A percentile compares a stretch with the other conserved stretches of the same genome.
phyloP scores from a whole-genome alignment of 1,140 invertebrate species.

The Physella acuta region DNA sequence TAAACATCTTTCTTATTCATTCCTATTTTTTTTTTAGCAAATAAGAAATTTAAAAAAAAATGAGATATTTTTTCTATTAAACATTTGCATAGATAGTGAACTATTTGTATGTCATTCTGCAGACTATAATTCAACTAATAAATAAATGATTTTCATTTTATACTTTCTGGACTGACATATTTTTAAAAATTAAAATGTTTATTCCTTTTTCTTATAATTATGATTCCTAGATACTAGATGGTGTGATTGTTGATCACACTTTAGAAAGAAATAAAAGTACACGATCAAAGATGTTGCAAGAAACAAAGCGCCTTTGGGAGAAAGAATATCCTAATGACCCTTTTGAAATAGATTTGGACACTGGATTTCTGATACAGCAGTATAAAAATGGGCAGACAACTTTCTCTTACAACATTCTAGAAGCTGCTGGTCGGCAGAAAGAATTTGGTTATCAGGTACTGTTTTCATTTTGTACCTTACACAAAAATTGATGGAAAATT shows the following conservation, averaged over 20 bases:
- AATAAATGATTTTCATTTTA: neutral
- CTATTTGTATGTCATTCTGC: neutral
- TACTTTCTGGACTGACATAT: neutral
- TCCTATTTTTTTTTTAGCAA: neutral
- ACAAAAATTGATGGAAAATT: too few species aligned
- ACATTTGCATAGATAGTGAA: neutral
- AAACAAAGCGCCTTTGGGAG: slow-evolving; percentile 38
- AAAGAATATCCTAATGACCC: slow-evolving; percentile 38
- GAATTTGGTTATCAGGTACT: slow-evolving; percentile 60
- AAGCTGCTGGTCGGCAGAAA: slow-evolving; percentile 57
- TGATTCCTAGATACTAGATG: slow-evolving; percentile 40
- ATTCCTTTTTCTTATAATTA: slow-evolving; percentile 13
- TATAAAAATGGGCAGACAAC: slow-evolving; percentile 21
- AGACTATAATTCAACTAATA: too few species aligned
- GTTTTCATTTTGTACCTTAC: too few species aligned
- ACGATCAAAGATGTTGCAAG: slow-evolving; percentile 35
- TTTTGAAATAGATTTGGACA: slow-evolving; percentile 40
- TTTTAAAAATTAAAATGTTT: neutral
- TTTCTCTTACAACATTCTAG: slow-evolving; percentile 58
- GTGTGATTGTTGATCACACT: slow-evolving; percentile 58
- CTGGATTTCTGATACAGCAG: slow-evolving; percentile 1
- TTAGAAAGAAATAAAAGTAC: slow-evolving; percentile 44
- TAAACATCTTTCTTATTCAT: neutral
- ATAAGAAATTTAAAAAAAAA: neutral
- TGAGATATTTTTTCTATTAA: neutral